phyloP scores from a whole-genome alignment of 2,797 vertebrate species.

The Clarias platycephalus region DNA sequence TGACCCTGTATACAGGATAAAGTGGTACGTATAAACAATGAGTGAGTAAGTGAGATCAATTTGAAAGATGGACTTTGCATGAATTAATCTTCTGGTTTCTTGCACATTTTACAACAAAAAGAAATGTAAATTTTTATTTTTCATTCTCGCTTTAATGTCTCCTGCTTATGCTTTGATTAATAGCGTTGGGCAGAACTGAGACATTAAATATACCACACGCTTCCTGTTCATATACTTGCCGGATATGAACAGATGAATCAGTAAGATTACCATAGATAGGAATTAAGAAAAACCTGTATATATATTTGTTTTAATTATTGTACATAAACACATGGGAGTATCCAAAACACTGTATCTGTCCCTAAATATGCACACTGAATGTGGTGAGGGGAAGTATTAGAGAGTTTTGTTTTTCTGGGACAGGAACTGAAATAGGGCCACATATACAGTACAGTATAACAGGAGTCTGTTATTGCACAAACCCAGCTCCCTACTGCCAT shows the following conservation, averaged over 20 bases:
- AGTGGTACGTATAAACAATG: too few relatives aligned
- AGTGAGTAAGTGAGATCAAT: too few relatives aligned
- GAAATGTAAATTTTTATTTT: neutral
- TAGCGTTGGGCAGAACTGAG: neutral
- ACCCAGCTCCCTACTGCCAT: slow-evolving; percentile 19
- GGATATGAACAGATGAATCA: neutral
- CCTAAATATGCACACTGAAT: neutral
- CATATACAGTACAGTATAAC: neutral
- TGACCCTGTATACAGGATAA: too few relatives aligned
- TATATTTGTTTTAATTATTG: neutral
- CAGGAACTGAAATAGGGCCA: slow-evolving; percentile 7
- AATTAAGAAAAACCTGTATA: neutral
- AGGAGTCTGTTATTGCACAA: neutral
- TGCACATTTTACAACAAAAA: too few relatives aligned
- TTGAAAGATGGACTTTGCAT: too few relatives aligned
- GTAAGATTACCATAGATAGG: neutral
- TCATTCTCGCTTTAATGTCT: neutral
- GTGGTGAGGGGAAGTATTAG: neutral
- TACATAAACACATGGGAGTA: neutral
- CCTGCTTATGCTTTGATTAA: neutral
- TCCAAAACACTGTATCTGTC: neutral
- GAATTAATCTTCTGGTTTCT: too few relatives aligned
- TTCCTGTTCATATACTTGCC: neutral
- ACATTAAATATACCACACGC: neutral
- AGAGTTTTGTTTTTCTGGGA: neutral